phyloP scores from a whole-genome alignment of 2,888 invertebrate species.

The Therioaphis trifolii region DNA sequence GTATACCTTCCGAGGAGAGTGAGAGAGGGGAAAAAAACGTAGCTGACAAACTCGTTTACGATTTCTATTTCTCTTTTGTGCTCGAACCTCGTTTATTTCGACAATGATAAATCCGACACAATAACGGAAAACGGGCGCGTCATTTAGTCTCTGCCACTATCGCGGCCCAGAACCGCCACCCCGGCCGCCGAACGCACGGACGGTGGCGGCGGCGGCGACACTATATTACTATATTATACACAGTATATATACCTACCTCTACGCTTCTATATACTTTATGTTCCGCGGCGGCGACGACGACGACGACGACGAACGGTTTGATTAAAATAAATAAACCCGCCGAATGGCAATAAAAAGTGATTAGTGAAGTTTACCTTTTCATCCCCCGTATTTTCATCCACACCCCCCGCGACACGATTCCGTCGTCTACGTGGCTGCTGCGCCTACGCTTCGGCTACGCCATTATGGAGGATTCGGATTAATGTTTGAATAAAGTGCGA shows the following conservation, averaged over 20 bases:
- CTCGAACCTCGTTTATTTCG: conserved; percentile 31
- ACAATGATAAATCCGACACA: conserved; percentile 50
- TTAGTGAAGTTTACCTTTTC: no score
- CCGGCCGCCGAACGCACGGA: neutral
- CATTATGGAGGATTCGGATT: conserved; percentile 36
- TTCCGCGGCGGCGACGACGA: no score
- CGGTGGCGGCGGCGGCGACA: neutral
- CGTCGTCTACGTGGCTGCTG: no score
- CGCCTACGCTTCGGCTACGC: no score
- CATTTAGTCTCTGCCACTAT: conserved; percentile 36
- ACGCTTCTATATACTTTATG: no score
- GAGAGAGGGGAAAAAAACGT: conserved; percentile 20
- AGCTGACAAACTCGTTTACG: conserved; percentile 27
- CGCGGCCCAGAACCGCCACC: neutral
- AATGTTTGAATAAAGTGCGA: neutral
- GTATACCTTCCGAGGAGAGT: no score
- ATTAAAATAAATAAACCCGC: conserved; percentile 52
- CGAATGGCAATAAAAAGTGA: conserved; percentile 43
- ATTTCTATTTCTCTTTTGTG: conserved; percentile 31
- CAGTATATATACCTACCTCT: no score
- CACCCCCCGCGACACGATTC: no score
- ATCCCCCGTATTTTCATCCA: no score
- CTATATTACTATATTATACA: no score
- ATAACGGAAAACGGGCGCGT: conserved; percentile 4
- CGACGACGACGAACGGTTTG: no score